Evolutionary conservation across 2,888 invertebrate species (phyloP).

Genomic region (Latheticus oryzae): DNA sequence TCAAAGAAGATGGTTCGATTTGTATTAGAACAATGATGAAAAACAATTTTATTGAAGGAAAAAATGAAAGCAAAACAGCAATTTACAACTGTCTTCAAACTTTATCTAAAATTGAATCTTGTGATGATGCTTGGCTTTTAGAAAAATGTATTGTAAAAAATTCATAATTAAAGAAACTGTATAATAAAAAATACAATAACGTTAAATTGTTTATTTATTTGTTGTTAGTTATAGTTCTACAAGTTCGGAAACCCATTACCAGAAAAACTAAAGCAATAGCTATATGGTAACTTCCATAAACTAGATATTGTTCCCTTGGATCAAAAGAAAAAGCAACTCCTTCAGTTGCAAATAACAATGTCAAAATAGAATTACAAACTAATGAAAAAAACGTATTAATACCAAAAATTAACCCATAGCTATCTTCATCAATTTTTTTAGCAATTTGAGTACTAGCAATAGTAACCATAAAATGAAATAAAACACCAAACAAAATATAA

Average conservation of each 20-base stretch:
- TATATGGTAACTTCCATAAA: conserved; percentile 38
- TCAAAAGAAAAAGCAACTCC: conserved; percentile 25
- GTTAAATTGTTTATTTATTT: too few species aligned
- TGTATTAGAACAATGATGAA: conserved; percentile 7
- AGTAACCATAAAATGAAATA: conserved; percentile 84
- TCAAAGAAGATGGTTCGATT: conserved; percentile 3
- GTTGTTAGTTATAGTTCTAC: too few species aligned
- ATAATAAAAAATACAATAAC: too few species aligned
- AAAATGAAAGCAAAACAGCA: neutral
- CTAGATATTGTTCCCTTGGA: conserved; percentile 37
- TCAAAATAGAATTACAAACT: conserved; percentile 37
- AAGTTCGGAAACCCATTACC: conserved; percentile 23
- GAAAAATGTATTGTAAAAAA: conserved; percentile 12
- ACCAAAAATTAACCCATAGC: conserved; percentile 90
- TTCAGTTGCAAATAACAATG: conserved; percentile 29
- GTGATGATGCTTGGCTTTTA: conserved; percentile 3
- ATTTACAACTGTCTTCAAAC: conserved; percentile 7
- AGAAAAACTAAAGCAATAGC: conserved; percentile 27
- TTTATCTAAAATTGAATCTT: neutral
- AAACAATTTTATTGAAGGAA: neutral
- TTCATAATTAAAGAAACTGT: too few species aligned
- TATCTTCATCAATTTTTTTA: conserved; percentile 79
- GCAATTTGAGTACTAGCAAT: conserved; percentile 90
- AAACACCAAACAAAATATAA: conserved; percentile 78
- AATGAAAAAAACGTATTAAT: conserved; percentile 86